Evolutionary conservation across 2,113 vertebrate species (phyloP).

Genomic region (Gnathonemus longibarbis): DNA sequence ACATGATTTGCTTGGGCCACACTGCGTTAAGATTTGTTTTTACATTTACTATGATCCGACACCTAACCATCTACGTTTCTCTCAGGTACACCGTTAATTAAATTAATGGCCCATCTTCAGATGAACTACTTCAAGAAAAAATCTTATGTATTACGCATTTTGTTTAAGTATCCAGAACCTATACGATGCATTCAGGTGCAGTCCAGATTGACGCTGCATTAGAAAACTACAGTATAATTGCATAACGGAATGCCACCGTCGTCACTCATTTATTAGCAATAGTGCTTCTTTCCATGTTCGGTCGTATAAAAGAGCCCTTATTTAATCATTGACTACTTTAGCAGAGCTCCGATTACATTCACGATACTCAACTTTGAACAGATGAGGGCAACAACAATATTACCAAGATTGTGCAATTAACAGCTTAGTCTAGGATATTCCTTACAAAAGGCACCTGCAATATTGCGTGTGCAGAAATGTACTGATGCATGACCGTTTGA

Average conservation of each 20-base stretch:
- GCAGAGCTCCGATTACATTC: background rate
- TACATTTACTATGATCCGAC: background rate
- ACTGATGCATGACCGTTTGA: background rate
- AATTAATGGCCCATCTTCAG: background rate
- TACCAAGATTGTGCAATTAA: conserved; percentile 4
- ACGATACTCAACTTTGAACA: conserved; percentile 11
- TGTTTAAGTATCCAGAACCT: background rate
- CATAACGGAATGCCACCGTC: conserved; percentile 18
- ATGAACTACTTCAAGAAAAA: background rate
- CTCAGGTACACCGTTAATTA: background rate
- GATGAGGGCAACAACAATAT: background rate
- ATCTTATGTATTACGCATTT: background rate
- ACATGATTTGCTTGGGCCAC: background rate
- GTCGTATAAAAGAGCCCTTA: background rate
- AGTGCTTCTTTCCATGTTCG: background rate
- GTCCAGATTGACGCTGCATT: background rate
- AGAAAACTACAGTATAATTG: background rate
- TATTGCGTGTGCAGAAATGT: background rate
- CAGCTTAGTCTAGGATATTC: background rate
- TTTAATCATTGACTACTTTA: conserved; percentile 23
- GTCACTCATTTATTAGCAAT: background rate
- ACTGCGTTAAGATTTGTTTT: background rate
- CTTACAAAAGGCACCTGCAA: background rate
- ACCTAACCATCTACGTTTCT: background rate
- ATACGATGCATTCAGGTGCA: background rate